Percentiles rank a stretch among this genome's conserved stretches.
These are phyloP conservation scores for Laspeyria flexula DNA, from an alignment of 2,888 invertebrate genomes.

Conservation along the genomic window DNA sequence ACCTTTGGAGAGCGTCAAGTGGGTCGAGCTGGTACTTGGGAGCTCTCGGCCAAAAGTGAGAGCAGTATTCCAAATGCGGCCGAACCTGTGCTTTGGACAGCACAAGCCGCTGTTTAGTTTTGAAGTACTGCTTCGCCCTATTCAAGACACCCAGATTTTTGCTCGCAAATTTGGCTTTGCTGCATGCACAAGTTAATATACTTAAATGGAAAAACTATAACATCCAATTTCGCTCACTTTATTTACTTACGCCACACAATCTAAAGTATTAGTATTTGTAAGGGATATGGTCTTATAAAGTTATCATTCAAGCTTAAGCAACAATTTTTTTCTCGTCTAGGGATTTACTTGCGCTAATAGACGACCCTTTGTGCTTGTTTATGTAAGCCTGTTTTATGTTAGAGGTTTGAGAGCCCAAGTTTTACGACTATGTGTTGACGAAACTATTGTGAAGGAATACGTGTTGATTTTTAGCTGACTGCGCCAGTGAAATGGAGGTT, in stretches of 20 bases:
- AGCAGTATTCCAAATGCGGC: too few species aligned
- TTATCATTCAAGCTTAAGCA: constrained; percentile 47
- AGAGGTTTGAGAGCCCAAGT: constrained; percentile 1
- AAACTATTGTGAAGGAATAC: not conserved
- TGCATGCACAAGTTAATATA: too few species aligned
- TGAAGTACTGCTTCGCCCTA: too few species aligned
- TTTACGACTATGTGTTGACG: not conserved
- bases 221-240: not conserved
- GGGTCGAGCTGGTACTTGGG: too few species aligned
- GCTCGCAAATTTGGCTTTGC: too few species aligned
- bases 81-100: too few species aligned
- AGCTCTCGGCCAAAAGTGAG: too few species aligned
- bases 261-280: constrained; percentile 36
- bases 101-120: too few species aligned
- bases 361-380: constrained; percentile 28
- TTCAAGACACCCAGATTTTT: too few species aligned
- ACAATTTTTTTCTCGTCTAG: constrained; percentile 34
- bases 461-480: not conserved
- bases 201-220: not conserved
- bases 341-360: constrained; percentile 29
- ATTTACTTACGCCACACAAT: constrained; percentile 16
- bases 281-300: constrained; percentile 39
- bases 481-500: too few species aligned
- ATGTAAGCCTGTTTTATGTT: constrained; percentile 23
- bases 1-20: too few species aligned